Base-by-base conservation (phyloP, 2,113 vertebrate species). In the Cebidichthys violaceus region DNA sequence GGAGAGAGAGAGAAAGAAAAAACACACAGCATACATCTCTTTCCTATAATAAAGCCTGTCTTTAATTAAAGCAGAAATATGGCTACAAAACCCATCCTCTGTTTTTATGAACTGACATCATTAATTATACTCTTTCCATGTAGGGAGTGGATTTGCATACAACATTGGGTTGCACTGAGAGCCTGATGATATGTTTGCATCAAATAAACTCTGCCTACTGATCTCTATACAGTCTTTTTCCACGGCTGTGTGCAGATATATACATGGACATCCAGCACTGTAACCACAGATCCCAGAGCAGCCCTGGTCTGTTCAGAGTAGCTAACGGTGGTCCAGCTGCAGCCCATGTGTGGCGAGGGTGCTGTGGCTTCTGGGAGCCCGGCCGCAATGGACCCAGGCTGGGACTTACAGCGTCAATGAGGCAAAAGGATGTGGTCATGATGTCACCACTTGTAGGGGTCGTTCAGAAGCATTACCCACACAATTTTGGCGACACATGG, bases 391-490 rank as follows among this genome's bases (percentile, higher is more conserved):
- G 80, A 92, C 93, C 86, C 91, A 88, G 83, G 69, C 85, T 77
- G 88, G 89, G 87, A 89, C 85, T 71, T 35, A 6, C 84, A 91
- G 87, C 83, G 77, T 87, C 90, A 89, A 54, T 88, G 90, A 92
- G 90, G 92, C 88, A 90, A 92, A 87, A 88, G 93, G 92, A 94
- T 95, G 94, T 94, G 94, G 94, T 94, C 93, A 93, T 95, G 93
- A 95, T 94, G 94, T 95, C 94, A 94, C 86, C 84, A 68, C 86
- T 92, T 73, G 84, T 83, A 90, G 92, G 90, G 93, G 90, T 92
- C 87, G 88, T 82, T 90, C 89, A 92, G 91, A 92, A 94, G 91
- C 90, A 85, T 91, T 82, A 59, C 45, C 92, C 92, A 47, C 92
- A 95, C 91, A 92, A 78, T 86, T 83, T 69, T 91, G 84, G 82